Percentiles rank a stretch among this genome's conserved stretches.
These are phyloP conservation scores for Tympanoctomys barrerae DNA, from an alignment of 2,797 vertebrate species.

Conservation along the genomic window DNA sequence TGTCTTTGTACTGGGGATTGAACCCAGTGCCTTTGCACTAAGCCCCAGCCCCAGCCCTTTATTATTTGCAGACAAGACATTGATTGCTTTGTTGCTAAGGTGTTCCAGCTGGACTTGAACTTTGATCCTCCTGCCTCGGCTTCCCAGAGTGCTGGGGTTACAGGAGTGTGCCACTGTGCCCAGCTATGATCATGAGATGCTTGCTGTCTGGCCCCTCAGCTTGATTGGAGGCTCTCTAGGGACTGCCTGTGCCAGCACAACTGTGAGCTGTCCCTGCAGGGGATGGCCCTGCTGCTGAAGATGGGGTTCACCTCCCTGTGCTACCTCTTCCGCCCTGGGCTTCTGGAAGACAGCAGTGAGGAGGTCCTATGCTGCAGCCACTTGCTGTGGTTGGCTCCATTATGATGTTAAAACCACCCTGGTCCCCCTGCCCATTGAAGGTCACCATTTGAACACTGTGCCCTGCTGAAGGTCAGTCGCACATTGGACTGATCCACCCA, in stretches of 20 bases:
- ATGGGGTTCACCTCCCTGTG: not conserved
- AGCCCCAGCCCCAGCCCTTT: not conserved
- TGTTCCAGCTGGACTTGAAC: not conserved
- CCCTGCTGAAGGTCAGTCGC: not conserved
- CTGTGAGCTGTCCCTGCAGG: not conserved
- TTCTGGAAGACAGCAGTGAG: not conserved
- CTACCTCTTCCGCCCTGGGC: not conserved
- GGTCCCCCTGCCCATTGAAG: not conserved
- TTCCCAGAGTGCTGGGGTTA: not conserved
- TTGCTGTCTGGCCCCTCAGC: not conserved
- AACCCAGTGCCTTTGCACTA: not conserved
- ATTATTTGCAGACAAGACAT: not conserved
- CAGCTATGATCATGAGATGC: not conserved
- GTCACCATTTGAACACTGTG: too few species aligned
- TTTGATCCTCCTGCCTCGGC: not conserved
- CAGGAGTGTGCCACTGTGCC: not conserved
- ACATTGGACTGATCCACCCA: too few species aligned
- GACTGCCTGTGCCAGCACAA: not conserved
- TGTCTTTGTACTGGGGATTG: not conserved
- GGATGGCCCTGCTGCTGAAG: not conserved
- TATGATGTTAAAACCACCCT: not conserved
- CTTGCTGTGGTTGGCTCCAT: not conserved
- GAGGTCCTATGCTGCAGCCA: not conserved
- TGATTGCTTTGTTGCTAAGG: not conserved
- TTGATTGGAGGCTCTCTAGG: not conserved